Evolutionary conservation across 2,797 vertebrate genomes (phyloP).

Genomic region (Chiroxiphia lanceolata): DNA sequence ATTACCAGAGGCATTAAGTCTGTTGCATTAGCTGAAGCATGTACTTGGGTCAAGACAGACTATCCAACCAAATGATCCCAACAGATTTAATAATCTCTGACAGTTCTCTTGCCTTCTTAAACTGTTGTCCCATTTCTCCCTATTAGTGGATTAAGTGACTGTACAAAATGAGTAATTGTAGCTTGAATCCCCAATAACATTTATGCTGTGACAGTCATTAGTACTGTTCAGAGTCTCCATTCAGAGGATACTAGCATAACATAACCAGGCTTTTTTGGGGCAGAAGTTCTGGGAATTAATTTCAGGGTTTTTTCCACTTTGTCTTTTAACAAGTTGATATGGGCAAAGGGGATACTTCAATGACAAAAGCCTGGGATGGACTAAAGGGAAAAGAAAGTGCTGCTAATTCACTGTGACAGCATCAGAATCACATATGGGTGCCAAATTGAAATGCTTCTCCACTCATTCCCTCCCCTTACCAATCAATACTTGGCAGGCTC

Average conservation of each 20-base stretch:
- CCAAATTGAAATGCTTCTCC: constrained; percentile 52
- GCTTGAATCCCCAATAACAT: not conserved
- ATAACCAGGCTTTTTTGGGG: not conserved
- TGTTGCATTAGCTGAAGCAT: constrained; percentile 40
- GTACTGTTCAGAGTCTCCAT: not conserved
- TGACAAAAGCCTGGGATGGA: constrained; percentile 21
- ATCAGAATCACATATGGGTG: constrained; percentile 22
- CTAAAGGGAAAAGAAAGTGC: constrained; percentile 1
- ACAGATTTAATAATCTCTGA: constrained; percentile 44
- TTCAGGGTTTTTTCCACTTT: not conserved
- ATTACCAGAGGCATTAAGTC: constrained; percentile 55
- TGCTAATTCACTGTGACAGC: constrained; percentile 67
- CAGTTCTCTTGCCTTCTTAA: constrained; percentile 60
- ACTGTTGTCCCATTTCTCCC: constrained; percentile 46
- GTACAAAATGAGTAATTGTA: constrained; percentile 49
- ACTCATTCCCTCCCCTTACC: constrained; percentile 17
- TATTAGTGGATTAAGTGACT: constrained; percentile 59
- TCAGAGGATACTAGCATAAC: not conserved
- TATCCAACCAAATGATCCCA: constrained; percentile 39
- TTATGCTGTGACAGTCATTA: not conserved
- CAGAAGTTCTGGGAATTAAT: constrained; percentile 1
- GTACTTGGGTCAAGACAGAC: constrained; percentile 43
- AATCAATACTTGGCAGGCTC: constrained; percentile 53
- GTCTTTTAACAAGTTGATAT: not conserved
- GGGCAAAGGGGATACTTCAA: constrained; percentile 21